Conservation (phyloP, 2,113 vertebrate genomes). For the Illadopsis cleaveri region DNA sequence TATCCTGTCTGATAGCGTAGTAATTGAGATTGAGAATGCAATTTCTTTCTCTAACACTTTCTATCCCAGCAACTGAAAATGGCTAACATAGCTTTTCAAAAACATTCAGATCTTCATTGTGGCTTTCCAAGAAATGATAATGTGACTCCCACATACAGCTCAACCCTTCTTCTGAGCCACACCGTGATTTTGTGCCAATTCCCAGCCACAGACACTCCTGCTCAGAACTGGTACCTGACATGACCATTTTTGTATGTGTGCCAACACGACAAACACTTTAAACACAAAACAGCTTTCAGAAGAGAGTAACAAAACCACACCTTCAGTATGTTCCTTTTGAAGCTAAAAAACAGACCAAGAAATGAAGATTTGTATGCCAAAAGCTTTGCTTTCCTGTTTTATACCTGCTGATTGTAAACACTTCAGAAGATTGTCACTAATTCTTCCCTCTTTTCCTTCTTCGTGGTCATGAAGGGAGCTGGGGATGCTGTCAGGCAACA, state of each 20-base stretch:
- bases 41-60: conserved; percentile 62
- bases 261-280: conserved; percentile 1
- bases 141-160: not conserved
- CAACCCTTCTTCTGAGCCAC: conserved; percentile 10
- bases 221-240: not conserved
- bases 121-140: conserved; percentile 35
- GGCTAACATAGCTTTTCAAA: conserved; percentile 37
- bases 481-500: conserved; percentile 48
- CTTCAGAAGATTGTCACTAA: not conserved
- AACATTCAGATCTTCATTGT: conserved; percentile 13
- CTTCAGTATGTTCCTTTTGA: conserved; percentile 18
- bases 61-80: conserved; percentile 57
- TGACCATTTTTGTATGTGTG: not conserved
- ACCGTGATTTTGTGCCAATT: not conserved
- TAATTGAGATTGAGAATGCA: conserved; percentile 56
- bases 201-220: conserved; percentile 7
- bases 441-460: conserved; percentile 40
- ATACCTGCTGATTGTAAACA: not conserved
- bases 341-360: conserved; percentile 27
- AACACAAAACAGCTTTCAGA: conserved; percentile 31
- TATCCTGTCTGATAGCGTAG: conserved; percentile 27
- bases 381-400: conserved; percentile 49
- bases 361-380: conserved; percentile 43
- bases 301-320: not conserved
- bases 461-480: not conserved